Conservation (phyloP, 2,888 invertebrate genomes). For the Limenitis camilla region DNA sequence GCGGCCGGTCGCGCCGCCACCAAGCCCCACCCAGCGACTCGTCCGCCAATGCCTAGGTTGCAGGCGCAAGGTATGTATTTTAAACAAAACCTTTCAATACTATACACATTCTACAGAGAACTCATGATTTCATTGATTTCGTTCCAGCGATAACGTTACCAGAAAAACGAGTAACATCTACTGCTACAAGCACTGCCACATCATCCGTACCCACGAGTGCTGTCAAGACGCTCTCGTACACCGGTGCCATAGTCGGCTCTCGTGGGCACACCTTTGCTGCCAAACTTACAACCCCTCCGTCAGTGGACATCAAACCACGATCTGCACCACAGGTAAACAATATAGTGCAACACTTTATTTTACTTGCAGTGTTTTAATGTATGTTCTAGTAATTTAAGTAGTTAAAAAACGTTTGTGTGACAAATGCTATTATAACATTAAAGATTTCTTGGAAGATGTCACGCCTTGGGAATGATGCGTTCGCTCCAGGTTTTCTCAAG, state of each 20-base stretch:
- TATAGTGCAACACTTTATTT: background rate
- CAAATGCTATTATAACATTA: too few relatives aligned
- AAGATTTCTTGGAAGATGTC: too few relatives aligned
- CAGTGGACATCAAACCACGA: constrained; percentile 35
- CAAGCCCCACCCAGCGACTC: constrained; percentile 40
- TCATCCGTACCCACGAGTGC: constrained; percentile 7
- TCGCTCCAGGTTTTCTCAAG: too few relatives aligned
- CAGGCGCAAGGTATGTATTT: constrained; percentile 54
- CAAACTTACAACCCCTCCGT: constrained; percentile 71
- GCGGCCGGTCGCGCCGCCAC: constrained; percentile 45
- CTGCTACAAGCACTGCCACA: constrained; percentile 15
- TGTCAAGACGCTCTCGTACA: constrained; percentile 53
- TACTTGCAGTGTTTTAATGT: background rate
- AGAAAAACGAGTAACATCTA: constrained; percentile 27
- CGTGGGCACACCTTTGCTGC: constrained; percentile 83
- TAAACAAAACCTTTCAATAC: background rate
- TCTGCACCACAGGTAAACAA: constrained; percentile 25
- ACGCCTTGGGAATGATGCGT: too few relatives aligned
- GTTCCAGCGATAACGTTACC: constrained; percentile 24
- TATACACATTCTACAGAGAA: background rate
- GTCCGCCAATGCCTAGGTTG: constrained; percentile 69
- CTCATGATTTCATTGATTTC: background rate
- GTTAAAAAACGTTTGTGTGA: too few relatives aligned
- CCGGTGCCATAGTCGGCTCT: constrained; percentile 70
- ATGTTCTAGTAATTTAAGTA: too few relatives aligned